Conservation (phyloP, 2,888 invertebrate genomes). For the Boloria selene region DNA sequence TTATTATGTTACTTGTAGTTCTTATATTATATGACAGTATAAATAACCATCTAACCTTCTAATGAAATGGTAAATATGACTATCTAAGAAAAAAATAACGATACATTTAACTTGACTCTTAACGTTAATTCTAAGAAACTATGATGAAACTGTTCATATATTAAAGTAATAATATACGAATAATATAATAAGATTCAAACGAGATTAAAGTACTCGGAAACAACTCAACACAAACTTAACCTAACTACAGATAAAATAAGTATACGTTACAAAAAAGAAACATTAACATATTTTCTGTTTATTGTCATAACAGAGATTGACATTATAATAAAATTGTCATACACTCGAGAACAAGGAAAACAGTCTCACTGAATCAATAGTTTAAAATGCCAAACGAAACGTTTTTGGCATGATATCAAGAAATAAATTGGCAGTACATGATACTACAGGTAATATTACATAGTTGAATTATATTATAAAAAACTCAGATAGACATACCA, state of each 20-base stretch:
- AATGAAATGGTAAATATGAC: too few relatives aligned
- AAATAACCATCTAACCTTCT: too few relatives aligned
- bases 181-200: too few relatives aligned
- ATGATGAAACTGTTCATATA: too few relatives aligned
- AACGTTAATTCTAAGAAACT: too few relatives aligned
- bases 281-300: not conserved
- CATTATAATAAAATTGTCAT: constrained; percentile 10
- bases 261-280: not conserved
- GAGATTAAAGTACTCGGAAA: too few relatives aligned
- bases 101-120: too few relatives aligned
- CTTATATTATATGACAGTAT: too few relatives aligned
- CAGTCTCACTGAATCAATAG: constrained; percentile 26
- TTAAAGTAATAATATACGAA: too few relatives aligned
- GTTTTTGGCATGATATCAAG: constrained; percentile 33
- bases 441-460: constrained; percentile 24
- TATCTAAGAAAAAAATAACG: too few relatives aligned
- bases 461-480: not conserved
- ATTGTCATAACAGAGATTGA: constrained; percentile 20
- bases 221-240: not conserved
- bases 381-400: constrained; percentile 29
- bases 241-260: not conserved
- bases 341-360: constrained; percentile 22
- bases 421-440: constrained; percentile 29
- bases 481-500: not conserved
- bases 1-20: too few relatives aligned